phyloP scores from a whole-genome alignment of 2,797 vertebrate genomes.

The Novumbra hubbsi region DNA sequence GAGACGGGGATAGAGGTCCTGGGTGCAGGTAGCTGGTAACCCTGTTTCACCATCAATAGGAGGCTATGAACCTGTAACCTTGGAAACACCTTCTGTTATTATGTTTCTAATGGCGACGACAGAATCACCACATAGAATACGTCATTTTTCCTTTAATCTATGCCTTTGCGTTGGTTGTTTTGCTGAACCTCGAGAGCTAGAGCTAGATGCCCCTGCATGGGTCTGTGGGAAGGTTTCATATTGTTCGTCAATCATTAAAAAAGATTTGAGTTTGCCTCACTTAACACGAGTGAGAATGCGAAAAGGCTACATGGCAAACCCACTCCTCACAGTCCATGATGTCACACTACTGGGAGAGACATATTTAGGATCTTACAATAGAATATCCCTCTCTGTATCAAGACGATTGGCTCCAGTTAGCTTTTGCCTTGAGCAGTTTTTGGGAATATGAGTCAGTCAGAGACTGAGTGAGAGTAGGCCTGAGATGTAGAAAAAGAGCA shows the following conservation, averaged over 20 bases:
- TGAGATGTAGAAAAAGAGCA: slow-evolving; percentile 23
- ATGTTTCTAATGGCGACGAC: not conserved
- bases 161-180: not conserved
- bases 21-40: not conserved
- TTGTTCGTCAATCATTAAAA: not conserved
- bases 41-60: not conserved
- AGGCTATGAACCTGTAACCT: not conserved
- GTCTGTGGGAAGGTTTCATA: not conserved
- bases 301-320: not conserved
- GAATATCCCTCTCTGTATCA: not conserved
- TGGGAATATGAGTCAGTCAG: slow-evolving; percentile 53
- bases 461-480: slow-evolving; percentile 17
- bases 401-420: not conserved
- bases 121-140: not conserved
- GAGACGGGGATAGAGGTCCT: not conserved
- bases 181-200: not conserved
- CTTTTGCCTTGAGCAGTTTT: slow-evolving; percentile 6
- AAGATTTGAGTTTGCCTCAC: not conserved
- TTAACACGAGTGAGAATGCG: not conserved
- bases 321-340: not conserved
- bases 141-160: not conserved
- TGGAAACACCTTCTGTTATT: not conserved
- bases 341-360: not conserved
- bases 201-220: not conserved
- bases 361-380: not conserved